Conservation (phyloP, 2,113 vertebrate genomes). For the Ptyas mucosa region DNA sequence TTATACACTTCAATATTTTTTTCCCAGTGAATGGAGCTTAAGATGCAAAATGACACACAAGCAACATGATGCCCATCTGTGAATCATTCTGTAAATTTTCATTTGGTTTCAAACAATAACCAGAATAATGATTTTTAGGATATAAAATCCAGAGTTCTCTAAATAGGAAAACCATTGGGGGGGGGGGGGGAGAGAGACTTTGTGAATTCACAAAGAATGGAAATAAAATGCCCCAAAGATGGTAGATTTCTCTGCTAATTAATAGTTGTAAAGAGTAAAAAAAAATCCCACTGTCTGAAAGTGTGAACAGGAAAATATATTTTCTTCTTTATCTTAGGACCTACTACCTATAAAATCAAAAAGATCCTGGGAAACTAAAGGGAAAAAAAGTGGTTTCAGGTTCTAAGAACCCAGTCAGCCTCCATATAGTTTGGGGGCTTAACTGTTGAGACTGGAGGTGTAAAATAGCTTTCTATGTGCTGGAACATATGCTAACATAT, state of each 20-base stretch:
- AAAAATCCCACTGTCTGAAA: not conserved
- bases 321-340: not conserved
- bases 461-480: not conserved
- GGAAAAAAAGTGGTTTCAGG: not conserved
- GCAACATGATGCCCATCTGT: not conserved
- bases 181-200: not conserved
- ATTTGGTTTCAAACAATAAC: constrained; percentile 3
- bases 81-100: constrained; percentile 14
- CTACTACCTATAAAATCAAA: not conserved
- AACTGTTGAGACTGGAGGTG: not conserved
- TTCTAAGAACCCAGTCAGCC: not conserved
- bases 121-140: constrained; percentile 5
- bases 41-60: constrained; percentile 5
- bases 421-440: not conserved
- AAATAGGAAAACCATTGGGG: not conserved
- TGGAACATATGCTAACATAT: not conserved
- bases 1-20: constrained; percentile 9
- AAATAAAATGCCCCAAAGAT: not conserved
- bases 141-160: not conserved
- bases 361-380: not conserved
- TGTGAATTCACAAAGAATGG: not conserved
- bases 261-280: not conserved
- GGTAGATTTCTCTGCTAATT: not conserved
- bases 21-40: constrained; percentile 11
- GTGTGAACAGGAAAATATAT: not conserved